Evolutionary conservation across 2,797 vertebrate species (phyloP), one percentile per base, ranked within the genome.

Genomic region (Manis crassicaudata): DNA sequence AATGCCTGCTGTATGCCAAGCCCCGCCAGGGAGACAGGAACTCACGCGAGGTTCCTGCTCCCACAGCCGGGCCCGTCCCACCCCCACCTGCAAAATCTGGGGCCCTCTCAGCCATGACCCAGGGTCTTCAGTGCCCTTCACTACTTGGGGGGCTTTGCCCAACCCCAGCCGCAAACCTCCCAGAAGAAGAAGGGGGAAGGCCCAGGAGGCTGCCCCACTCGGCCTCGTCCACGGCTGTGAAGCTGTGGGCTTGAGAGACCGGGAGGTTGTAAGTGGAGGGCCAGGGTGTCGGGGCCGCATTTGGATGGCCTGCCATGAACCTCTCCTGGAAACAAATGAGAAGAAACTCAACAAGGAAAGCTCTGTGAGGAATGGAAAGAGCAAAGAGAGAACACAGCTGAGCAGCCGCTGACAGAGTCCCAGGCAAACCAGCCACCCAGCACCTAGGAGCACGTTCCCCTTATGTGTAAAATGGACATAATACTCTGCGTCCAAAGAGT

Each of bases 281-380:
- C 70, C 10, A 14, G 54, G 54, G 43, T 29, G 5, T 32, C 29
- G 56, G 82, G 72, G 90, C 63, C 92, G 25, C 84, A 56, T 92
- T 92, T 80, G 76, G 83, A 83, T 93, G 80, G 94, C 16, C 50
- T 83, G 54, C 56, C 54, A 40, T 29, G 72, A 97, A 86, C 60
- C 52, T 67, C 85, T 95, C 80, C 75, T 67, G 68, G 60, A 84
- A 90, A 56, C 56, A 67, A 88, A 83, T 52, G 58, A 65, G 79
- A 79, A 73, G 68, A 94, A 92, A 84, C 43, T 87, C 94, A 94
- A 88, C 82, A 58, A 92, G 88, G 75, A 93, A 94, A 90, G 50
- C 21, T 12, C 79, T 18, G 35, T 63, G 63, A 56, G 58, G 65
- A 58, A 17, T 2, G 27, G 52, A 13, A 92, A 32, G 23, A 60